A percentile compares a stretch with the other conserved stretches of the same genome.
phyloP scores from a whole-genome alignment of 2,113 vertebrate species.

The Toxostoma redivivum region DNA sequence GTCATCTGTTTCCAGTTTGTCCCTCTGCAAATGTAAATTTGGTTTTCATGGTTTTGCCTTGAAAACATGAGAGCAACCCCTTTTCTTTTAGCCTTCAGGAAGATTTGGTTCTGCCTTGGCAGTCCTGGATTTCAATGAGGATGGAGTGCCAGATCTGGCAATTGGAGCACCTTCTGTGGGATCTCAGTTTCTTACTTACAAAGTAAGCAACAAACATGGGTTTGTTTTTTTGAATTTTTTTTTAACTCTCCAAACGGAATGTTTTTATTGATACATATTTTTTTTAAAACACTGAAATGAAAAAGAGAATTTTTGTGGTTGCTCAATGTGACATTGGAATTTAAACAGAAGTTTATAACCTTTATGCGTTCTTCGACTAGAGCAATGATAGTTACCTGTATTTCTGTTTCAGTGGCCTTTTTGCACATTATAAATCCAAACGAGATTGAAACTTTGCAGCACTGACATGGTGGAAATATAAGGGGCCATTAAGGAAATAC shows the following conservation, averaged over 20 bases:
- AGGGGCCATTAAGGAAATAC: not conserved
- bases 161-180: constrained; percentile 76
- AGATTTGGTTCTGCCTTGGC: constrained; percentile 78
- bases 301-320: not conserved
- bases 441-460: not conserved
- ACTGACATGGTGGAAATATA: not conserved
- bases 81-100: constrained; percentile 68
- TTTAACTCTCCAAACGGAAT: not conserved
- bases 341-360: not conserved
- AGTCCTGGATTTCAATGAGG: constrained; percentile 75
- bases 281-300: not conserved
- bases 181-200: constrained; percentile 70
- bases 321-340: not conserved
- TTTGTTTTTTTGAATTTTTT: not conserved
- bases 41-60: not conserved
- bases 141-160: constrained; percentile 71
- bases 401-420: not conserved
- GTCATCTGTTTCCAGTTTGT: not conserved
- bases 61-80: not conserved
- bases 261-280: not conserved
- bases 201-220: constrained; percentile 36
- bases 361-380: not conserved
- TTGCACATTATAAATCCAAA: not conserved
- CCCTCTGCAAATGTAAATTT: not conserved
- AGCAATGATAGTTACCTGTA: not conserved